Conservation (phyloP, 2,888 invertebrate species). For the Nycteola revayana region DNA sequence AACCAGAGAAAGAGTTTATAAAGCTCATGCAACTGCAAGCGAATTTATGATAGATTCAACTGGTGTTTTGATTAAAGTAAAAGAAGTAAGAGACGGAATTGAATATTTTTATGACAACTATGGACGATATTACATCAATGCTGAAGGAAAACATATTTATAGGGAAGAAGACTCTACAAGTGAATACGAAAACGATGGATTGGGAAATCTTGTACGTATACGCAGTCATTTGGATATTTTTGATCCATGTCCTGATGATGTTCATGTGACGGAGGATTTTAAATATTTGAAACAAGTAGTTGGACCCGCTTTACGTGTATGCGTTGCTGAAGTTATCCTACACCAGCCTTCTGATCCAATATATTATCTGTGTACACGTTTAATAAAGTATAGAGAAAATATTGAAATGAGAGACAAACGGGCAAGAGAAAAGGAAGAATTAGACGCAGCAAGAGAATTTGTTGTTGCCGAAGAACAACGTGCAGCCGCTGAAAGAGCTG, state of each 20-base stretch:
- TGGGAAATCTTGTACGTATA: slow-evolving; percentile 73
- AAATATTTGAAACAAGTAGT: slow-evolving; percentile 64
- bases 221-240: slow-evolving; percentile 61
- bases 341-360: slow-evolving; percentile 71
- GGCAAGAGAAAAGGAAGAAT: slow-evolving; percentile 53
- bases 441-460: slow-evolving; percentile 57
- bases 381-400: slow-evolving; percentile 65
- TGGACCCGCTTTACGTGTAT: slow-evolving; percentile 61
- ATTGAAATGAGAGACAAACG: slow-evolving; percentile 58
- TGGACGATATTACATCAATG: slow-evolving; percentile 67
- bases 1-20: slow-evolving; percentile 63
- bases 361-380: slow-evolving; percentile 54
- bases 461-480: slow-evolving; percentile 57
- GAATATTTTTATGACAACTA: slow-evolving; percentile 68
- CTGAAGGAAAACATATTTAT: slow-evolving; percentile 67
- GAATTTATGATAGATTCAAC: slow-evolving; percentile 71
- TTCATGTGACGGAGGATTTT: slow-evolving; percentile 67
- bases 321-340: slow-evolving; percentile 64
- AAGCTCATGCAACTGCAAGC: slow-evolving; percentile 61
- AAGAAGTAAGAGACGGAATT: slow-evolving; percentile 60
- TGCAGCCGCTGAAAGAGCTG: slow-evolving; percentile 56
- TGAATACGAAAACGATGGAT: slow-evolving; percentile 74
- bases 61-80: slow-evolving; percentile 61
- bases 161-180: slow-evolving; percentile 59
- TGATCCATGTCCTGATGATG: slow-evolving; percentile 61